phyloP scores from a whole-genome alignment of 2,113 vertebrate species.

The Neoarius graeffei region DNA sequence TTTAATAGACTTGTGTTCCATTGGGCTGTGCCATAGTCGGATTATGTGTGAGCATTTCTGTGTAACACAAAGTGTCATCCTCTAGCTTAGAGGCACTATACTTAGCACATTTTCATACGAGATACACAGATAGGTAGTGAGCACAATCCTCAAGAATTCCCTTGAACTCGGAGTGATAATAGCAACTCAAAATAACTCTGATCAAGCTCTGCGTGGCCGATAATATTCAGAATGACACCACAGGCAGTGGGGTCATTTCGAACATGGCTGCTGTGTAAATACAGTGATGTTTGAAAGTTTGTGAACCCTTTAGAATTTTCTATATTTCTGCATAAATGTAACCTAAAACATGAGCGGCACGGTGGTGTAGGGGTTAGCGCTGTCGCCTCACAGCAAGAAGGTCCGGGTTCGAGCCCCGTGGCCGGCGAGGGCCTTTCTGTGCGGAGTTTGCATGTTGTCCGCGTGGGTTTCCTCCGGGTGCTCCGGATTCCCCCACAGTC shows the following conservation, averaged over 20 bases:
- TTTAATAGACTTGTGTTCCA: slow-evolving; percentile 27
- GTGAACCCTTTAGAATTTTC: too few relatives aligned
- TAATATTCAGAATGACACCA: slow-evolving; percentile 13
- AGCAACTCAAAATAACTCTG: slow-evolving; percentile 26
- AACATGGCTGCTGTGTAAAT: slow-evolving; percentile 11
- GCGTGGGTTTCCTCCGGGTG: too few relatives aligned
- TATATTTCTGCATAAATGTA: too few relatives aligned
- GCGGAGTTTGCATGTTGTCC: too few relatives aligned
- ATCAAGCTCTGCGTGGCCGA: neutral
- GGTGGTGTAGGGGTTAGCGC: too few relatives aligned
- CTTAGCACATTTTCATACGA: slow-evolving; percentile 56
- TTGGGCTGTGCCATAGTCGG: slow-evolving; percentile 33
- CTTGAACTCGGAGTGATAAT: slow-evolving; percentile 41
- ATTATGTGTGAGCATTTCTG: slow-evolving; percentile 58
- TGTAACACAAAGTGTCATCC: slow-evolving; percentile 41
- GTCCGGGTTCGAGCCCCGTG: too few relatives aligned
- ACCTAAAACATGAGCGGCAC: too few relatives aligned
- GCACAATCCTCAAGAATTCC: slow-evolving; percentile 46
- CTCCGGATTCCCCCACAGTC: too few relatives aligned
- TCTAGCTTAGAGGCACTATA: slow-evolving; percentile 50
- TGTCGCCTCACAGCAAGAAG: too few relatives aligned
- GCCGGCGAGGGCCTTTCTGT: too few relatives aligned
- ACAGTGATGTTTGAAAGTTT: too few relatives aligned
- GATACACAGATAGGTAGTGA: slow-evolving; percentile 45
- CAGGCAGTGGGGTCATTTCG: neutral